These are phyloP conservation scores for Aythya baeri DNA, from an alignment of 2,113 vertebrate genomes.

Conservation along the genomic window DNA sequence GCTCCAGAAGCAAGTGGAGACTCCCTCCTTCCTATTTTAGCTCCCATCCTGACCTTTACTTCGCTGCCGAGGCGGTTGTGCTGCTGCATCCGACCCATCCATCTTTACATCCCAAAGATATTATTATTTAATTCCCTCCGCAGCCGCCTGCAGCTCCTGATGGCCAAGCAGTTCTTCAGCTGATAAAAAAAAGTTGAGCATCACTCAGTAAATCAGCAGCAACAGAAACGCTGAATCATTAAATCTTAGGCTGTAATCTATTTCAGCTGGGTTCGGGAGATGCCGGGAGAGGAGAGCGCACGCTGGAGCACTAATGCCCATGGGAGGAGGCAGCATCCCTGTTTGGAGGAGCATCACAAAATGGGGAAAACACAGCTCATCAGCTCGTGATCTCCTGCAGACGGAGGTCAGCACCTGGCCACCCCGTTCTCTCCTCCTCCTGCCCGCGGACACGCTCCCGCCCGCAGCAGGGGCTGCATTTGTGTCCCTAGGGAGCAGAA, in stretches of 20 bases:
- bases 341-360: background rate
- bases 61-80: background rate
- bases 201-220: conserved; percentile 50
- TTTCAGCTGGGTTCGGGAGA: background rate
- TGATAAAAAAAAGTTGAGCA: conserved; percentile 7
- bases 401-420: background rate
- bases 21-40: background rate
- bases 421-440: background rate
- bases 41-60: background rate
- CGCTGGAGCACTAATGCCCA: background rate
- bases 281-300: background rate
- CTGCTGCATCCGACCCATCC: background rate
- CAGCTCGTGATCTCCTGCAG: background rate
- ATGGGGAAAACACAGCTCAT: background rate
- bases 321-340: background rate
- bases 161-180: background rate
- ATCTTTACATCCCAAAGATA: background rate
- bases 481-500: background rate
- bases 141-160: background rate
- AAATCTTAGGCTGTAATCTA: background rate
- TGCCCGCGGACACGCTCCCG: background rate
- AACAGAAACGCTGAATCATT: conserved; percentile 49
- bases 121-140: background rate
- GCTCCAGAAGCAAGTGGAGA: background rate
- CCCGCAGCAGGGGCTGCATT: background rate